A percentile compares a stretch with the other conserved stretches of the same genome.
phyloP scores from a whole-genome alignment of 2,888 invertebrate species.

The Meliscaeva auricollis region DNA sequence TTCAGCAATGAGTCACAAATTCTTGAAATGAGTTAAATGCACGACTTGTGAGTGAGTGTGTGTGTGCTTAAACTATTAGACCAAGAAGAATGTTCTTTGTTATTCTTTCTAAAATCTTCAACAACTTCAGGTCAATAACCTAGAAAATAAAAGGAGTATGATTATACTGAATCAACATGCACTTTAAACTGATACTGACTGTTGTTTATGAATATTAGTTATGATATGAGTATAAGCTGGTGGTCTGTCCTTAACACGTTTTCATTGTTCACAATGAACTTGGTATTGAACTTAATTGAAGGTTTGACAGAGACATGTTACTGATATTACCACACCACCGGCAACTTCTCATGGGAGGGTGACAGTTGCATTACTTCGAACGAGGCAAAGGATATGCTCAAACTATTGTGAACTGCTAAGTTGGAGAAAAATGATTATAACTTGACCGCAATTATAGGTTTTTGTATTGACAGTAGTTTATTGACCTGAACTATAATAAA shows the following conservation, averaged over 20 bases:
- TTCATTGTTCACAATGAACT: constrained; percentile 39
- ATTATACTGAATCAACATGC: constrained; percentile 23
- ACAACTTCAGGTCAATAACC: constrained; percentile 36
- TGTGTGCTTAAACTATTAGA: constrained; percentile 38
- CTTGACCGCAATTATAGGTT: constrained; percentile 20
- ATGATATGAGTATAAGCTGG: background rate
- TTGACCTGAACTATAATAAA: no score
- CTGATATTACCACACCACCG: background rate
- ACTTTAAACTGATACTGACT: background rate
- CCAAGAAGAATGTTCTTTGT: constrained; percentile 34
- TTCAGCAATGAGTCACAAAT: constrained; percentile 11
- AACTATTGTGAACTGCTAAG: background rate
- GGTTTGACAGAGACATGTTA: constrained; percentile 27
- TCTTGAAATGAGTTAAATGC: constrained; percentile 25
- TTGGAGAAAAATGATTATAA: background rate
- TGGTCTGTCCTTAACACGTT: constrained; percentile 21
- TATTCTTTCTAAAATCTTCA: background rate
- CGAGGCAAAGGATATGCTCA: background rate
- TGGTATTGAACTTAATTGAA: constrained; percentile 58
- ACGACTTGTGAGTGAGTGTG: background rate
- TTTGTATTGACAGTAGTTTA: background rate
- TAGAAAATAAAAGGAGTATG: background rate
- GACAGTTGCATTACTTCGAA: background rate
- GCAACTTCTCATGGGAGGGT: background rate
- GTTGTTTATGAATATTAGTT: background rate